These are phyloP conservation scores for Drosophila lutescens DNA, from an alignment of 2,888 invertebrate genomes.

Conservation along the genomic window DNA sequence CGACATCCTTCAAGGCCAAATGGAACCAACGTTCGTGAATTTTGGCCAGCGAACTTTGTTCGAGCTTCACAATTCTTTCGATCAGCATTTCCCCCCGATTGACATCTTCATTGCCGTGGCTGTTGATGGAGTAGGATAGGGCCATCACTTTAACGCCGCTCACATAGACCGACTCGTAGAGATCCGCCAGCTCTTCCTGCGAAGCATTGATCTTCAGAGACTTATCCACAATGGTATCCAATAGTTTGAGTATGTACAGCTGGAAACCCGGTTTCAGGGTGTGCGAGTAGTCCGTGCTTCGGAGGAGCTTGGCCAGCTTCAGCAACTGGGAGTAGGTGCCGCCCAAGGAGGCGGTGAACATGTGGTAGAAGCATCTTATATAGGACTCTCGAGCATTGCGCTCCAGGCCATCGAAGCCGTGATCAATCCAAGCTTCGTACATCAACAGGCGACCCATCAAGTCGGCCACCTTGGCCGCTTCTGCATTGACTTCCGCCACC, in stretches of 20 bases:
- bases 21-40: constrained; percentile 78
- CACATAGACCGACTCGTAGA: constrained; percentile 74
- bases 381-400: constrained; percentile 78
- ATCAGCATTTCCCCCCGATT: constrained; percentile 58
- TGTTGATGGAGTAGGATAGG: constrained; percentile 63
- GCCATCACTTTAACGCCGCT: constrained; percentile 81
- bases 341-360: constrained; percentile 69
- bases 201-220: constrained; percentile 38
- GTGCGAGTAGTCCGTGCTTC: constrained; percentile 77
- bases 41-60: constrained; percentile 47
- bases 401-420: constrained; percentile 79
- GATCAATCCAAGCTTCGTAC: constrained; percentile 82
- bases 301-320: constrained; percentile 69
- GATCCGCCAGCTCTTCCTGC: constrained; percentile 48
- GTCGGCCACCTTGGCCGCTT: constrained; percentile 82
- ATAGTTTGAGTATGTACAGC: constrained; percentile 72
- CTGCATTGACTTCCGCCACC: constrained; percentile 67
- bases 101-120: constrained; percentile 39
- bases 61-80: constrained; percentile 54
- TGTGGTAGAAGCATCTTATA: constrained; percentile 81
- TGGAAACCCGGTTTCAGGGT: constrained; percentile 78
- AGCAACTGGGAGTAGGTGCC: constrained; percentile 69
- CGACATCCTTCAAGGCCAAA: constrained; percentile 73
- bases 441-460: constrained; percentile 81
- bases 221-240: constrained; percentile 68